Evolutionary conservation across 2,888 invertebrate species (phyloP).

Genomic region (Nysson spinosus): DNA sequence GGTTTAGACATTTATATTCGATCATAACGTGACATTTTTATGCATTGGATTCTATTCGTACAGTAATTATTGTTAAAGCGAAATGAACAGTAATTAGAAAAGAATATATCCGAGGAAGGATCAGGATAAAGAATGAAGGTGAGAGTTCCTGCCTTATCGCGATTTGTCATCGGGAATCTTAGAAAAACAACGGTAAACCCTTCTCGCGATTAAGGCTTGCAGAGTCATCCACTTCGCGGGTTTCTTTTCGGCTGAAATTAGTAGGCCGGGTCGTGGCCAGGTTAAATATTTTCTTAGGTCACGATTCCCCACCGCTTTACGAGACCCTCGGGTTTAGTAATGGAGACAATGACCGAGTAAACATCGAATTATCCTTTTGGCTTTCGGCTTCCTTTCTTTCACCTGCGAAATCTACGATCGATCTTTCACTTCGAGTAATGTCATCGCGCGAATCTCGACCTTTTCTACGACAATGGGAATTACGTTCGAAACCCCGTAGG

Average conservation of each 20-base stretch:
- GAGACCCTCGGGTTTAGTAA: slow-evolving; percentile 16
- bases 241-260: slow-evolving; percentile 31
- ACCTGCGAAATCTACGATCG: slow-evolving; percentile 15
- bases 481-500: no score
- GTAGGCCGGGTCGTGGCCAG: slow-evolving; percentile 18
- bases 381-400: slow-evolving; percentile 33
- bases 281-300: slow-evolving; percentile 66
- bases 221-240: slow-evolving; percentile 36
- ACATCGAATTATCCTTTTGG: slow-evolving; percentile 56
- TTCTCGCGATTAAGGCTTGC: slow-evolving; percentile 11
- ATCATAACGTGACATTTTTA: no score
- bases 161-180: slow-evolving; percentile 23
- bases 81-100: neutral
- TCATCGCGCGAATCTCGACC: no score
- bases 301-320: slow-evolving; percentile 9
- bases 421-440: slow-evolving; percentile 6
- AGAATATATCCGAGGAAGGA: no score
- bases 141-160: slow-evolving; percentile 34
- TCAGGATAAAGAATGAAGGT: neutral
- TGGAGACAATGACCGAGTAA: slow-evolving; percentile 54
- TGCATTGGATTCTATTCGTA: no score
- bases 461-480: no score
- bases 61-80: no score
- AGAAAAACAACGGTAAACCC: slow-evolving; percentile 32
- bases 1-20: no score